These are phyloP conservation scores for Myopa tessellatipennis DNA, from an alignment of 2,888 invertebrate species.

Conservation along the genomic window DNA sequence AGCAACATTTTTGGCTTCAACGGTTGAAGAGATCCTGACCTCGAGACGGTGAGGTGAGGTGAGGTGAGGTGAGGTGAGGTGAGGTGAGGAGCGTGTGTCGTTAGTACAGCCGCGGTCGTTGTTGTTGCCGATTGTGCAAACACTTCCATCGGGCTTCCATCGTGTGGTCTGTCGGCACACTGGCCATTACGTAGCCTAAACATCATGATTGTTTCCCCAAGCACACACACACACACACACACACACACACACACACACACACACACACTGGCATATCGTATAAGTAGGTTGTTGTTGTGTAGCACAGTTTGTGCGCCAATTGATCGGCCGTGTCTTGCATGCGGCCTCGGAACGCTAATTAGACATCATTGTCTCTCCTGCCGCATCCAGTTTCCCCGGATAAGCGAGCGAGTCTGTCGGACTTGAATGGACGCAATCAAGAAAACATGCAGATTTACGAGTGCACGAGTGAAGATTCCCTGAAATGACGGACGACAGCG, in stretches of 20 bases:
- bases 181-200: slow-evolving; percentile 40
- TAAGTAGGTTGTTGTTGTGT: slow-evolving; percentile 15
- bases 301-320: slow-evolving; percentile 19
- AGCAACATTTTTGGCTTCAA: slow-evolving; percentile 26
- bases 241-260: slow-evolving; percentile 16
- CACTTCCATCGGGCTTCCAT: slow-evolving; percentile 33
- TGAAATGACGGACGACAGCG: too few relatives aligned
- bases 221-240: slow-evolving; percentile 24
- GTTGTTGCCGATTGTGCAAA: slow-evolving; percentile 37
- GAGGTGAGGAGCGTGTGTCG: slow-evolving; percentile 63
- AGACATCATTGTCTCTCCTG: too few relatives aligned
- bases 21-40: slow-evolving; percentile 54
- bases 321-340: slow-evolving; percentile 39
- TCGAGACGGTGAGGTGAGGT: slow-evolving; percentile 48
- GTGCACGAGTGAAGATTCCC: too few relatives aligned
- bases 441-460: too few relatives aligned
- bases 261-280: too few relatives aligned
- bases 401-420: too few relatives aligned
- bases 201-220: slow-evolving; percentile 37
- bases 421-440: too few relatives aligned
- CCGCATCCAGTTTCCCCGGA: too few relatives aligned
- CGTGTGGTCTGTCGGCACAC: slow-evolving; percentile 31
- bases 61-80: slow-evolving; percentile 43
- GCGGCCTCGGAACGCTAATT: slow-evolving; percentile 50
- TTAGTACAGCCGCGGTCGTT: slow-evolving; percentile 39